Evolutionary conservation across 2,797 vertebrate genomes (phyloP).

Genomic region (Merluccius polli): DNA sequence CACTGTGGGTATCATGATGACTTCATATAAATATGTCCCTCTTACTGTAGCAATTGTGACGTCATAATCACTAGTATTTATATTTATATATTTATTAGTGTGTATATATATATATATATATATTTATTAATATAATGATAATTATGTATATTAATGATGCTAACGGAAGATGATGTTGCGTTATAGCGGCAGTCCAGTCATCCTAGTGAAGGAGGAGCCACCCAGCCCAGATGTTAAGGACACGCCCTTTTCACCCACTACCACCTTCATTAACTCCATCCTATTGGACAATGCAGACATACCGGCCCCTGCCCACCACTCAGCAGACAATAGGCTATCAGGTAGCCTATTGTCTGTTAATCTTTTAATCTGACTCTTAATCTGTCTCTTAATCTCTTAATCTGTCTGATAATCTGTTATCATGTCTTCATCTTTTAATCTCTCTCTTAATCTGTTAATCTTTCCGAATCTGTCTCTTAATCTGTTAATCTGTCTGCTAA

Average conservation of each 20-base stretch:
- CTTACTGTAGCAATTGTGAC: neutral
- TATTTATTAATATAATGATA: neutral
- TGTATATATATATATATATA: neutral
- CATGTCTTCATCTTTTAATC: too few species aligned
- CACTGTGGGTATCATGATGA: constrained; percentile 62
- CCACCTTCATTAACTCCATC: constrained; percentile 92
- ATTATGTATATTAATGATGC: neutral
- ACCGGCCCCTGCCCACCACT: neutral
- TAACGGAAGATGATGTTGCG: neutral
- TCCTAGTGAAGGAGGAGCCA: constrained; percentile 85
- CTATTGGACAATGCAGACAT: constrained; percentile 79
- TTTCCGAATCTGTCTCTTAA: too few species aligned
- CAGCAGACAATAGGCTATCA: neutral
- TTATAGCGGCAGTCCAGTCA: constrained; percentile 65
- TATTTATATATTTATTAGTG: neutral
- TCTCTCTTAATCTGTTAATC: too few species aligned
- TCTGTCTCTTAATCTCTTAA: too few species aligned
- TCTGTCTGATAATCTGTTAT: too few species aligned
- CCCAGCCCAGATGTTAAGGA: constrained; percentile 73
- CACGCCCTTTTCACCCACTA: constrained; percentile 83
- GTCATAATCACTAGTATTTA: too few species aligned
- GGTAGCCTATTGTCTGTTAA: too few species aligned
- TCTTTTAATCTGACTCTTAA: too few species aligned
- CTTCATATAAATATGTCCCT: neutral
- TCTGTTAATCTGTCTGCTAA: too few species aligned